A percentile compares a stretch with the other conserved stretches of the same genome.
Conservation (phyloP, 2,888 invertebrate species). For the Hyalella azteca region DNA sequence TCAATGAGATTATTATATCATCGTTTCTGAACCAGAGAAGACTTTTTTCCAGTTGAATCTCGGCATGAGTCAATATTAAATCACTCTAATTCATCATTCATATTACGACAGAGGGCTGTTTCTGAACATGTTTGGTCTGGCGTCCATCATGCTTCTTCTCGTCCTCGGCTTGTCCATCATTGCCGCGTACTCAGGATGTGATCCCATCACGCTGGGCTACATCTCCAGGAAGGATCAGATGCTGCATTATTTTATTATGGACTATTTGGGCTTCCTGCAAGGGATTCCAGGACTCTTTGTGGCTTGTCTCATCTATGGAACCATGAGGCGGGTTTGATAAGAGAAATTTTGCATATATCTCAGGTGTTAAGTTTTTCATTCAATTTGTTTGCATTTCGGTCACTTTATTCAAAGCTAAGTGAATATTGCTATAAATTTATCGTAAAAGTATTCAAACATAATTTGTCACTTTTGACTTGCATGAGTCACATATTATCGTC, state of each 20-base stretch:
- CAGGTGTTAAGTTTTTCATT: too few species aligned
- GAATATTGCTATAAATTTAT: too few species aligned
- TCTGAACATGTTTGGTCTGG: slow-evolving; percentile 14
- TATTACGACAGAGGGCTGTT: background rate
- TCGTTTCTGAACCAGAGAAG: too few species aligned
- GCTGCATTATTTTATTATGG: slow-evolving; percentile 64
- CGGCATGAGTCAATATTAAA: too few species aligned
- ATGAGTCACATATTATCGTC: too few species aligned
- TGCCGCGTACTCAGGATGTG: slow-evolving; percentile 81
- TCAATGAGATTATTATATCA: too few species aligned
- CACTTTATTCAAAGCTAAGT: too few species aligned
- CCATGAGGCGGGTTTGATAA: slow-evolving; percentile 69
- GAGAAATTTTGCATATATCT: too few species aligned
- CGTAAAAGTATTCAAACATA: too few species aligned
- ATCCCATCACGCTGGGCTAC: slow-evolving; percentile 72
- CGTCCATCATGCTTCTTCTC: background rate
- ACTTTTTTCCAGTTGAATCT: too few species aligned
- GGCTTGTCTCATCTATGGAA: slow-evolving; percentile 90
- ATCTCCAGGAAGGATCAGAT: slow-evolving; percentile 11
- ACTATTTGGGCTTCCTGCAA: slow-evolving; percentile 58
- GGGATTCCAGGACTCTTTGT: slow-evolving; percentile 70
- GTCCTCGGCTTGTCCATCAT: slow-evolving; percentile 82
- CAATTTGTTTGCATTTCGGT: too few species aligned
- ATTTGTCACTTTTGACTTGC: too few species aligned
- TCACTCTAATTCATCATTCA: background rate